phyloP scores from a whole-genome alignment of 2,113 vertebrate species.

The Poecilia latipinna region DNA sequence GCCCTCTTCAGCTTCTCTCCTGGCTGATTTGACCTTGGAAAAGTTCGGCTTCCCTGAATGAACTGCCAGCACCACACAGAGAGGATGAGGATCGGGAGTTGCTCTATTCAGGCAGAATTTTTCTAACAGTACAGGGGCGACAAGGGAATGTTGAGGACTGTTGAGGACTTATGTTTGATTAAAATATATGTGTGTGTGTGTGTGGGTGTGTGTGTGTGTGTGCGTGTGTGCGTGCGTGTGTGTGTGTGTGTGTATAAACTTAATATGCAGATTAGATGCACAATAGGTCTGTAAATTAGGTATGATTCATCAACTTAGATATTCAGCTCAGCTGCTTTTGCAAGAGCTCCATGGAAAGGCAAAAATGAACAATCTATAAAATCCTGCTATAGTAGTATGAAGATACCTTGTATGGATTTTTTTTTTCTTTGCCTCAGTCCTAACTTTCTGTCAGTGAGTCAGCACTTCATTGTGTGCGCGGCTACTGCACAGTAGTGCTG shows the following conservation, averaged over 20 bases:
- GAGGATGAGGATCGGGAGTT: conserved; percentile 9
- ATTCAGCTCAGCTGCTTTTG: background rate
- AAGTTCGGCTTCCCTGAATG: conserved; percentile 23
- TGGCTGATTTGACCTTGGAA: conserved; percentile 49
- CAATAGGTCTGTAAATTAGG: background rate
- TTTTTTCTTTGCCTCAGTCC: conserved; percentile 22
- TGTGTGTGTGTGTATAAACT: background rate
- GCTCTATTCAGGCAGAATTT: background rate
- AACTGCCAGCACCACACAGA: conserved; percentile 35
- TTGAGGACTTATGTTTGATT: background rate
- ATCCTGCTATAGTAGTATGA: conserved; percentile 4
- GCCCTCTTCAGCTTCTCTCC: conserved; percentile 28
- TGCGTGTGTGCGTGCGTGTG: too few species aligned
- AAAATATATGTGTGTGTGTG: too few species aligned
- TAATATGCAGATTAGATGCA: background rate
- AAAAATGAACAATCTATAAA: conserved; percentile 2
- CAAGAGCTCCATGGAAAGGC: background rate
- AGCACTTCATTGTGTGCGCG: conserved; percentile 35
- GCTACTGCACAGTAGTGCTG: conserved; percentile 13
- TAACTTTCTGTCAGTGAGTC: conserved; percentile 57
- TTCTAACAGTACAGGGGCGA: background rate
- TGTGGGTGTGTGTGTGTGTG: too few species aligned
- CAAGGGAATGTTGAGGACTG: background rate
- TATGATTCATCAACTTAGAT: background rate
- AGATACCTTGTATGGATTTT: conserved; percentile 11